Evolutionary conservation across 2,888 invertebrate species (phyloP), one percentile per base, ranked within the genome.

Genomic region (Crioceris asparagi): DNA sequence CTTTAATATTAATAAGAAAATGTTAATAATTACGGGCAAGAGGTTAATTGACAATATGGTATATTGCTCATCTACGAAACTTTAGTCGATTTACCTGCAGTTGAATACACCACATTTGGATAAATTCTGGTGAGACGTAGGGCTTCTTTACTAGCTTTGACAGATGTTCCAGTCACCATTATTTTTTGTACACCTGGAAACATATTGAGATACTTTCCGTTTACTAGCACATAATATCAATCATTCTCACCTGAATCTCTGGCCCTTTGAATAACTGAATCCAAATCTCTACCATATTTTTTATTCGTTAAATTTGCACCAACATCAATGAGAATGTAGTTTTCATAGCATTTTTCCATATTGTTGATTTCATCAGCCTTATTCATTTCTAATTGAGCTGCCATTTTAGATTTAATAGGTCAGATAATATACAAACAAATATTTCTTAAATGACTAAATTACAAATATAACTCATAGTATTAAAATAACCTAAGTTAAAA

Each of bases 221-320:
- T 29, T 29, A 29, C n/a, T 27, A 41, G 3, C 14, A 21, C 18
- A 37, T 36, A 32, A 54, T 33, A n/a, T n/a, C n/a, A n/a, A n/a
- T 25, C 17, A 17, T 4, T 21, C 17, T 56, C 68, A 84, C 87
- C 91, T 66, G 91, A 79, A 72, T 91, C 90, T 72, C 86, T 86
- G 49, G 91, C 90, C 68, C 92, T 75, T 68, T 88, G 83, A 45
- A 93, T 74, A 6, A 92, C 91, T 41, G 85, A 82, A 68, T 92
- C 91, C 61, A 92, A 73, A 71, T 93, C 92, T 64, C 88, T 77
- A 61, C 80, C 78, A 66, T 86, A 92, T 67, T 92, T 92, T 66
- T 90, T 90, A 67, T 91, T 91, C 17, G 88, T 91, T 57, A 92
- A 71, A 75, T 92, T 92, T 41, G 91, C 90, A 54, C 91, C 91